Percentiles rank a stretch among this genome's conserved stretches.
Conservation (phyloP, 2,113 vertebrate genomes). For the Panthera uncia region DNA sequence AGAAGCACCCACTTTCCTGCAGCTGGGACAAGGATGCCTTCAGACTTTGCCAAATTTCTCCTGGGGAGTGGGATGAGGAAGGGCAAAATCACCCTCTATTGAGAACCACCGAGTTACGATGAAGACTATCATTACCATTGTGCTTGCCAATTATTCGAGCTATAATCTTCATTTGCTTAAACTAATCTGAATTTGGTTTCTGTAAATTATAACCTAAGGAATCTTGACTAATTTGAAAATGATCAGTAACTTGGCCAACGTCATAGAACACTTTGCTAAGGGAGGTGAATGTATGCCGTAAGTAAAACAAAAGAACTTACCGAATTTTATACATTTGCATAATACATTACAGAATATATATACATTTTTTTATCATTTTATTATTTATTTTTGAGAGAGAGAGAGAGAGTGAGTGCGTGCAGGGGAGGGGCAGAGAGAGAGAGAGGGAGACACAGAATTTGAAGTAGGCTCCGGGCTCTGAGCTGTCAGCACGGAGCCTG, state of each 20-base stretch:
- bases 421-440: no score
- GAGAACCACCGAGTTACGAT: neutral
- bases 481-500: no score
- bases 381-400: no score
- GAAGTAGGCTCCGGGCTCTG: no score
- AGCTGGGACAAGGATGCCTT: neutral
- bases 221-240: neutral
- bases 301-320: neutral
- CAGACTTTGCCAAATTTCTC: neutral
- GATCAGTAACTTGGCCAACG: neutral
- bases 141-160: neutral
- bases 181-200: neutral
- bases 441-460: no score
- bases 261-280: no score
- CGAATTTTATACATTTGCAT: no score
- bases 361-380: no score
- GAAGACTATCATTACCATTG: neutral
- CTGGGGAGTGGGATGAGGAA: no score
- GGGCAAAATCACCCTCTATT: neutral
- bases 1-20: neutral
- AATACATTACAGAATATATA: no score
- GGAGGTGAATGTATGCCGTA: rapidly evolving
- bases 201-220: neutral
- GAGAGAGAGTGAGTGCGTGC: no score
- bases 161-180: neutral